phyloP scores from a whole-genome alignment of 53 echinoderm and acorn worm genomes.

The Holothuria scabra region DNA sequence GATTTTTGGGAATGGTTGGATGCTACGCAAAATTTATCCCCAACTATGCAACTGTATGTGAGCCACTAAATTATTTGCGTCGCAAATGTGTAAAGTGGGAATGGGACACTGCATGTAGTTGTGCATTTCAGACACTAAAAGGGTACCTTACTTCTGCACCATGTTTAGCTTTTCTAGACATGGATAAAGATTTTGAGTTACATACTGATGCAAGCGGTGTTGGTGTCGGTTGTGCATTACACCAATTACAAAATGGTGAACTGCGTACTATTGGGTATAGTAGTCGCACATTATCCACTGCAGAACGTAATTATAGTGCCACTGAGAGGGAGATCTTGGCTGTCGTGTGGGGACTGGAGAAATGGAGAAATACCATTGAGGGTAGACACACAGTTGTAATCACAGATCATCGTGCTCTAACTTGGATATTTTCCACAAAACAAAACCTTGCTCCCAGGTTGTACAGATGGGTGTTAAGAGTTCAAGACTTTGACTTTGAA shows the following conservation, averaged over 20 bases:
- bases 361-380: conserved; percentile 47
- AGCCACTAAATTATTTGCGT: conserved; percentile 36
- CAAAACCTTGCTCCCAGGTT: conserved; percentile 48
- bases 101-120: conserved; percentile 17
- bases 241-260: conserved; percentile 25
- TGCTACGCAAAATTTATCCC: conserved; percentile 44
- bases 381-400: conserved; percentile 22
- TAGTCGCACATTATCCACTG: conserved; percentile 43
- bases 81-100: conserved; percentile 46
- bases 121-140: conserved; percentile 28
- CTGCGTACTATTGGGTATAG: conserved; percentile 52
- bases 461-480: conserved; percentile 51
- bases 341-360: conserved; percentile 56
- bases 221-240: conserved; percentile 19
- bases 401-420: conserved; percentile 63
- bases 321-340: conserved; percentile 50
- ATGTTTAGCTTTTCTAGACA: conserved; percentile 31
- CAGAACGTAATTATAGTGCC: conserved; percentile 63
- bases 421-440: conserved; percentile 56
- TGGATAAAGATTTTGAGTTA: conserved; percentile 2
- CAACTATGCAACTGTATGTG: conserved; percentile 11
- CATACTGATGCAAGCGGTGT: conserved; percentile 17
- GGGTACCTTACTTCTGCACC: conserved; percentile 17
- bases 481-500: conserved; percentile 55
- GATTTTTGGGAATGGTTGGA: conserved; percentile 57